Conservation (phyloP, 2,888 invertebrate genomes). For the Operophtera brumata region DNA sequence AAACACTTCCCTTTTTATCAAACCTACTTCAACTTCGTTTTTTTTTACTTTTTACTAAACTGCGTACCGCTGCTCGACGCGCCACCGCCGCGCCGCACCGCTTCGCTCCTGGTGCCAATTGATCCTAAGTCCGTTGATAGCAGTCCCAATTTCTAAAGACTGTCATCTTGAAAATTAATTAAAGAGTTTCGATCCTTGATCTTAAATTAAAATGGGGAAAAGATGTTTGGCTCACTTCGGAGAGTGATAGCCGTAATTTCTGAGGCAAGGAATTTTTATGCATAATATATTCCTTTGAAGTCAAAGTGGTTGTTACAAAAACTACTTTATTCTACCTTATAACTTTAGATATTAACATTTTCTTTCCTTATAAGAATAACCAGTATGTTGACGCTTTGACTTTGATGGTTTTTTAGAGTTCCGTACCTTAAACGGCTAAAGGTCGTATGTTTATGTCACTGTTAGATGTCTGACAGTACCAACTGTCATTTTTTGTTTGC, state of each 20-base stretch:
- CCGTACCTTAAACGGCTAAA: no score
- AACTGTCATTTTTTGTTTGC: no score
- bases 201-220: slow-evolving; percentile 1
- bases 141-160: slow-evolving; percentile 15
- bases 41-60: no score
- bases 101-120: no score
- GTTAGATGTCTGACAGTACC: no score
- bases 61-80: no score
- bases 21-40: no score
- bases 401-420: no score
- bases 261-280: not conserved
- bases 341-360: not conserved
- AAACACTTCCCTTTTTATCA: no score
- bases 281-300: not conserved
- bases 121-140: slow-evolving; percentile 19
- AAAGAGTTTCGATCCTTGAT: slow-evolving; percentile 15
- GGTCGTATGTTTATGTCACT: no score
- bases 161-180: slow-evolving; percentile 28
- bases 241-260: not conserved
- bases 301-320: not conserved
- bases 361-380: not conserved
- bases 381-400: no score
- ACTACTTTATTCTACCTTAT: not conserved
- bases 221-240: not conserved
- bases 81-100: no score